Evolutionary conservation across 2,113 vertebrate species (phyloP), one percentile per base, ranked within the genome.

Genomic region (Pavo muticus): DNA sequence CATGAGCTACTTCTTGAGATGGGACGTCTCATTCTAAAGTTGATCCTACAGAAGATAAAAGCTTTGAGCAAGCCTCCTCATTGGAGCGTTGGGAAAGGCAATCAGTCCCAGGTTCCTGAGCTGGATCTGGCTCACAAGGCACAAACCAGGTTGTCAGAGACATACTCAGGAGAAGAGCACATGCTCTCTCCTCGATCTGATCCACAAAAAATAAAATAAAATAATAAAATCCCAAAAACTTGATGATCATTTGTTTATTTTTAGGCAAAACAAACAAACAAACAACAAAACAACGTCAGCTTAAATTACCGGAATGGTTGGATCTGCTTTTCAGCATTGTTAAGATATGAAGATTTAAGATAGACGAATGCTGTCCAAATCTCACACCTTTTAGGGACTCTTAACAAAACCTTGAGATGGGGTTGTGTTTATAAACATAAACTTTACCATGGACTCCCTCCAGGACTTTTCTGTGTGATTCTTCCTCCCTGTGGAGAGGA

Each of bases 361-460:
- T n/a, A 63, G 83, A 21, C 69, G 72, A 80, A 65, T 54, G 39
- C 10, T 78, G 35, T 90, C 69, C 71, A 79, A 76, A 85, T 15
- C 4, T 77, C 30, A 50, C 9, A 25, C 57, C 37, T 83, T 48
- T 10, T 37, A 61, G 37, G 19, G 35, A 27, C 72, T 91, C 68
- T 35, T 39, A 64, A 77, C 60, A 93, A 85, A 90, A 23, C 82
- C 93, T 76, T 13, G 72, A 86, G 85, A 85, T 85, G 60, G 68
- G 42, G 80, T 83, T 37, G 19, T 85, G 57, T 86, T 95, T 95
- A 79, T 95, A 96, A 94, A 95, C 40, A 81, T 65, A 77, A 93
- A 94, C 85, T 91, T 84, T 61, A 84, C 29, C 30, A 72, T 93
- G 78, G 72, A 63, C 68, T 84, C 56, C 60, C 50, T 94, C 54